A percentile compares a stretch with the other conserved stretches of the same genome.
These are phyloP conservation scores for Macrophya annulata DNA, from an alignment of 2,888 invertebrate species.

Conservation along the genomic window DNA sequence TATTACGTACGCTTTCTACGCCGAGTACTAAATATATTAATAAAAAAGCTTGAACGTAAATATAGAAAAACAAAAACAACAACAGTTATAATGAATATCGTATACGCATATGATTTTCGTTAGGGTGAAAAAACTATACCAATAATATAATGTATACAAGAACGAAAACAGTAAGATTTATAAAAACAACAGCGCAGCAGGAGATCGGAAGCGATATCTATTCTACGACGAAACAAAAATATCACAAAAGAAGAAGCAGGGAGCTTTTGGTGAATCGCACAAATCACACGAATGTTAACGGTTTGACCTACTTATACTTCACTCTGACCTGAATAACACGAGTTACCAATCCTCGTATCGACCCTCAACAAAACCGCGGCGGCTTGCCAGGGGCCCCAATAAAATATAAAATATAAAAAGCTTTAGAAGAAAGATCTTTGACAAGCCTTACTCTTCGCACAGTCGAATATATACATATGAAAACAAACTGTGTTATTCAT, in stretches of 20 bases:
- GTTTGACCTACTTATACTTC: conserved; percentile 48
- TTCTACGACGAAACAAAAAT: not conserved
- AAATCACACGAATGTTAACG: conserved; percentile 44
- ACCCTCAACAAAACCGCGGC: conserved; percentile 43
- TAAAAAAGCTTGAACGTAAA: not conserved
- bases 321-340: conserved; percentile 51
- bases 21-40: not conserved
- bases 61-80: not conserved
- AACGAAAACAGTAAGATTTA: not conserved
- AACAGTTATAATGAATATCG: not conserved
- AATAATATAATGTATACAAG: not conserved
- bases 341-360: conserved; percentile 50
- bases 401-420: not conserved
- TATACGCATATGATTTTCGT: not conserved
- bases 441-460: not conserved
- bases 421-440: not conserved
- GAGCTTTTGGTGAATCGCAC: conserved; percentile 24
- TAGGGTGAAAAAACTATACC: not conserved
- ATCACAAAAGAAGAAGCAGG: not conserved
- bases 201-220: not conserved
- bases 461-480: not conserved
- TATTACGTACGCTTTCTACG: not conserved
- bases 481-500: not conserved
- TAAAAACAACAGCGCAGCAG: not conserved
- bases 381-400: conserved; percentile 34